These are phyloP conservation scores for Caenorhabditis drosophilae DNA, from an alignment of 2,888 invertebrate species.

Conservation along the genomic window DNA sequence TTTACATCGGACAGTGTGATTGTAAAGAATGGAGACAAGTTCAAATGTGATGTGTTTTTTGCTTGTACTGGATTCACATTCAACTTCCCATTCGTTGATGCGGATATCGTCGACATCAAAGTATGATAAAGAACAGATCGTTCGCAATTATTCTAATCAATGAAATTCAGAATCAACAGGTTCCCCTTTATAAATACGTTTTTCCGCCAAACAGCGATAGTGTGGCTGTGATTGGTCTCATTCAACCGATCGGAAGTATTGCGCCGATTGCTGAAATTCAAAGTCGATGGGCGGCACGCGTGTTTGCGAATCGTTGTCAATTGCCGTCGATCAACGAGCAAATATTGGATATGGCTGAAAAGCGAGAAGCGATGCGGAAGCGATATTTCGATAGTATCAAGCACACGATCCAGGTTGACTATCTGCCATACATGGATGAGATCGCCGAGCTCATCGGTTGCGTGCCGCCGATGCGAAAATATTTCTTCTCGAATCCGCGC, in stretches of 20 bases:
- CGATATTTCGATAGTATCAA: slow-evolving; percentile 62
- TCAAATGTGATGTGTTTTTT: slow-evolving; percentile 69
- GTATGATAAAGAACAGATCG: slow-evolving; percentile 21
- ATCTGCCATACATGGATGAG: slow-evolving; percentile 67
- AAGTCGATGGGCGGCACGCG: slow-evolving; percentile 58
- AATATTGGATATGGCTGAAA: slow-evolving; percentile 53
- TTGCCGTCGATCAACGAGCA: slow-evolving; percentile 47
- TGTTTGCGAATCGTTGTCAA: slow-evolving; percentile 48
- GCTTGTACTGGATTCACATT: slow-evolving; percentile 70
- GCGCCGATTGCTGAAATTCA: slow-evolving; percentile 72
- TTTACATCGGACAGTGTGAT: slow-evolving; percentile 95
- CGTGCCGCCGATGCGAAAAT: slow-evolving; percentile 54
- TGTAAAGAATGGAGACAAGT: slow-evolving; percentile 71
- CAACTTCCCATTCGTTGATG: slow-evolving; percentile 70
- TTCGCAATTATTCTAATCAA: neutral
- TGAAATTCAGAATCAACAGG: slow-evolving; percentile 66
- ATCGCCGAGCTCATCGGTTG: slow-evolving; percentile 62
- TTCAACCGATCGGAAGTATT: slow-evolving; percentile 71
- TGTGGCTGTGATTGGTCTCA: slow-evolving; percentile 69
- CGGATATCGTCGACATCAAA: slow-evolving; percentile 55
- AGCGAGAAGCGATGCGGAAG: slow-evolving; percentile 54
- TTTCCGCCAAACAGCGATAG: slow-evolving; percentile 69
- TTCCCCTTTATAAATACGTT: slow-evolving; percentile 70
- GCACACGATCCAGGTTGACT: slow-evolving; percentile 66
- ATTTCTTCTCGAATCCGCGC: slow-evolving; percentile 49